Evolutionary conservation across 2,113 vertebrate genomes (phyloP).

Genomic region (Lycocorax pyrrhopterus): DNA sequence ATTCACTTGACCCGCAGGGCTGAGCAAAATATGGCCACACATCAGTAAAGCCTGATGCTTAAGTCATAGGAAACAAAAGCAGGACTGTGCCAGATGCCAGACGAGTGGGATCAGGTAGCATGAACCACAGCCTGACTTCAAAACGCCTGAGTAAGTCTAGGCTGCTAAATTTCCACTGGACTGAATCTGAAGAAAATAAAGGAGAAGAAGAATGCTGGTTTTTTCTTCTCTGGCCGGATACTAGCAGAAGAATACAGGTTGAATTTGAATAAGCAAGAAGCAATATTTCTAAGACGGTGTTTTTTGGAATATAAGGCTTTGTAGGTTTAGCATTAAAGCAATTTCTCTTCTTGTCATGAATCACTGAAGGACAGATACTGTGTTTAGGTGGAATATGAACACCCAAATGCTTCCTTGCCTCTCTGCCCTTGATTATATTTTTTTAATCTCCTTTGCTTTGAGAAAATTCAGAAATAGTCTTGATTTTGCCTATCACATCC

Average conservation of each 20-base stretch:
- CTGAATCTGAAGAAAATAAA: conserved; percentile 23
- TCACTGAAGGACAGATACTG: neutral
- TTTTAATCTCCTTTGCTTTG: neutral
- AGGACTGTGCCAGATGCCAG: conserved; percentile 62
- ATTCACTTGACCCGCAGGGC: conserved; percentile 64
- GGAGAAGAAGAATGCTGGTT: neutral
- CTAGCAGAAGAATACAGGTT: neutral
- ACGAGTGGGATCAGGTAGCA: conserved; percentile 64
- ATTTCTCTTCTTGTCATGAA: neutral
- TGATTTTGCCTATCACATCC: neutral
- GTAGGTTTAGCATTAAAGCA: neutral
- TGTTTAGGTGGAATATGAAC: neutral
- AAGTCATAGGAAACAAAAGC: conserved; percentile 63
- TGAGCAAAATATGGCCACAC: conserved; percentile 58
- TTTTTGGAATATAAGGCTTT: neutral
- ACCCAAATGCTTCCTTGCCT: neutral
- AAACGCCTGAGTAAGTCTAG: conserved; percentile 34
- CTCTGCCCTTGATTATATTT: neutral
- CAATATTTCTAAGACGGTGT: neutral
- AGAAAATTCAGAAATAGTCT: neutral
- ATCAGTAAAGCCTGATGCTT: conserved; percentile 59
- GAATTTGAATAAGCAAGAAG: neutral
- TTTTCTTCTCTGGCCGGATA: neutral
- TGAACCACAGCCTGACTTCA: conserved; percentile 46
- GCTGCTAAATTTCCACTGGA: conserved; percentile 28